These are phyloP conservation scores for Villa cingulata DNA, from an alignment of 2,888 invertebrate genomes.

Conservation along the genomic window DNA sequence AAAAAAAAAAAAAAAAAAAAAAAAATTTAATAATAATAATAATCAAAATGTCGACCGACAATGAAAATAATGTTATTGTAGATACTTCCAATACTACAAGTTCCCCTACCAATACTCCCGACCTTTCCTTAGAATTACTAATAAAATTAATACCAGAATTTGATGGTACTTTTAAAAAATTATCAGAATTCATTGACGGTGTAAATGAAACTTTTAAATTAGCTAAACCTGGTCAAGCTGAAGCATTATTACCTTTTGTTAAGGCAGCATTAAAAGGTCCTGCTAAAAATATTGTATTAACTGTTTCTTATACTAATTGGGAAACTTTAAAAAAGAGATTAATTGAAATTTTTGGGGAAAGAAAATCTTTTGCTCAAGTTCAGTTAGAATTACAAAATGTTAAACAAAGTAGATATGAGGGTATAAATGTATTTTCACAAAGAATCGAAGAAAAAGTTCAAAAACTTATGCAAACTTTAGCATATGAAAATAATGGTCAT, in stretches of 20 bases:
- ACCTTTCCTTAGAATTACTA: background rate
- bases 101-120: background rate
- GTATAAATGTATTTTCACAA: background rate
- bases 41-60: too few relatives aligned
- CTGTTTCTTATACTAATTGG: background rate
- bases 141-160: background rate
- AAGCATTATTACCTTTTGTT: background rate
- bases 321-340: background rate
- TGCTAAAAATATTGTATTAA: background rate
- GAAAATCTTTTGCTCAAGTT: background rate
- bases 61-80: too few relatives aligned
- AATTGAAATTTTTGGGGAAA: too few relatives aligned
- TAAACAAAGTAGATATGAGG: background rate
- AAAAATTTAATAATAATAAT: too few relatives aligned
- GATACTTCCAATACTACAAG: too few relatives aligned
- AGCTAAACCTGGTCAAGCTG: background rate
- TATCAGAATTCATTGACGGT: background rate
- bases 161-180: background rate
- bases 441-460: background rate
- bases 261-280: background rate
- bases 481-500: background rate
- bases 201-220: background rate
- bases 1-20: too few relatives aligned
- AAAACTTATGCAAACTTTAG: background rate
- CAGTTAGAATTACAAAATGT: background rate